phyloP scores from a whole-genome alignment of 2,888 invertebrate species.

The Coelopa pilipes region DNA sequence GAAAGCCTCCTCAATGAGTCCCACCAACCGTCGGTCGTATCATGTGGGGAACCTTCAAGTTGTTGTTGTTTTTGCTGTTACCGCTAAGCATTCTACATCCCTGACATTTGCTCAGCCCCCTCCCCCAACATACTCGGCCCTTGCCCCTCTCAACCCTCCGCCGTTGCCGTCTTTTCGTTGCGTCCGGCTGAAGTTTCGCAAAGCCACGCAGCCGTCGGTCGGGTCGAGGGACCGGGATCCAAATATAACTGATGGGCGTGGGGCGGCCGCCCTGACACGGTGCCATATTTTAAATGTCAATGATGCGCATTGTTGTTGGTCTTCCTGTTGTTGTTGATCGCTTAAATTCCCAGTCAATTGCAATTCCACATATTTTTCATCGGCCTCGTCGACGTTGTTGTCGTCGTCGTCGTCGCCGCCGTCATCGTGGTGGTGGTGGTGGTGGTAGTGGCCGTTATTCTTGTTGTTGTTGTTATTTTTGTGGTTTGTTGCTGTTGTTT shows the following conservation, averaged over 20 bases:
- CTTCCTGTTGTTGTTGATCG: not conserved
- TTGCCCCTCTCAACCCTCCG: no score
- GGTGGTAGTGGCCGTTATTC: not conserved
- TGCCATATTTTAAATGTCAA: constrained; percentile 60
- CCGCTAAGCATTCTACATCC: constrained; percentile 45
- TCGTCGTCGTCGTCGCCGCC: not conserved
- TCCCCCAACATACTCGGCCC: no score
- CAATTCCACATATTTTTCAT: constrained; percentile 28
- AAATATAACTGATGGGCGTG: constrained; percentile 56
- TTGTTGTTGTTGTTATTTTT: not conserved
- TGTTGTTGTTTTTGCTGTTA: constrained; percentile 37
- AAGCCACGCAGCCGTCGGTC: constrained; percentile 33
- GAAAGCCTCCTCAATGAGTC: constrained; percentile 52
- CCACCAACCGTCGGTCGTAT: no score
- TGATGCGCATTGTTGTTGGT: constrained; percentile 11
- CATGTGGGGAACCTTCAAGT: constrained; percentile 42
- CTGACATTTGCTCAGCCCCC: constrained; percentile 21
- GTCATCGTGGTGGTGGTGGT: not conserved
- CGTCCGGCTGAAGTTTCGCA: constrained; percentile 1
- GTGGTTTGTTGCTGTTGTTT: not conserved
- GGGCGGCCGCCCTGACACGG: constrained; percentile 62
- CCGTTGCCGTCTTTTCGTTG: no score
- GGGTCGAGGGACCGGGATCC: constrained; percentile 7
- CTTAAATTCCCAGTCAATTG: constrained; percentile 2
- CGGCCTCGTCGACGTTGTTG: constrained; percentile 4